Percentiles rank a stretch among this genome's conserved stretches.
These are phyloP conservation scores for Gorilla gorilla DNA, from an alignment of 2,113 vertebrate genomes.

Conservation along the genomic window DNA sequence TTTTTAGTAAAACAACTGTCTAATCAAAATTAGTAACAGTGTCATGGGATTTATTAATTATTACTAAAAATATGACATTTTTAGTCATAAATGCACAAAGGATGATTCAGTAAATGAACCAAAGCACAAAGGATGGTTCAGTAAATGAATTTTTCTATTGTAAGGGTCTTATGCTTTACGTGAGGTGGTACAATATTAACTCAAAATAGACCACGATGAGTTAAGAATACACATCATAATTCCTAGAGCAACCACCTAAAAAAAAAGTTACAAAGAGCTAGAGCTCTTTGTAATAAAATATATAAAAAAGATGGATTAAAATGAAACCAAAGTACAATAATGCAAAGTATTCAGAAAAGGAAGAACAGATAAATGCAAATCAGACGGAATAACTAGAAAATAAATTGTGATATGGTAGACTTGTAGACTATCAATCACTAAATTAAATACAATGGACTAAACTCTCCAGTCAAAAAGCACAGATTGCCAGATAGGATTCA, in stretches of 20 bases:
- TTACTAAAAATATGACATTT: background rate
- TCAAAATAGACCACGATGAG: background rate
- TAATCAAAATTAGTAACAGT: background rate
- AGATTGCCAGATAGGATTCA: background rate
- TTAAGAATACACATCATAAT: background rate
- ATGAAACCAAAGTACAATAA: background rate
- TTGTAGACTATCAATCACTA: background rate
- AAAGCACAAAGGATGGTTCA: background rate
- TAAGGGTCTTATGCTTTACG: background rate
- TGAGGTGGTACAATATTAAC: background rate
- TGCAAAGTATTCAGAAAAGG: background rate
- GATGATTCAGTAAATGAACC: background rate
- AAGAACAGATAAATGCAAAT: background rate
- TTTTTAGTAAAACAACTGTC: background rate
- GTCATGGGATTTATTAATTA: background rate
- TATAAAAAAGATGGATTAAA: background rate
- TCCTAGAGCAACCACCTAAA: background rate
- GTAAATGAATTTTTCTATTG: background rate
- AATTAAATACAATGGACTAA: conserved; percentile 5
- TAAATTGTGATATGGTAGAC: background rate
- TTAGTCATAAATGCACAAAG: background rate
- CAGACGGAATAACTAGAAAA: conserved; percentile 15
- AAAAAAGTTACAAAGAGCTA: background rate
- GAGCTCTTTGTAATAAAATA: background rate
- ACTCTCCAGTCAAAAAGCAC: background rate